These are phyloP conservation scores for Macrotis lagotis DNA, from an alignment of 2,113 vertebrate species.

Conservation along the genomic window DNA sequence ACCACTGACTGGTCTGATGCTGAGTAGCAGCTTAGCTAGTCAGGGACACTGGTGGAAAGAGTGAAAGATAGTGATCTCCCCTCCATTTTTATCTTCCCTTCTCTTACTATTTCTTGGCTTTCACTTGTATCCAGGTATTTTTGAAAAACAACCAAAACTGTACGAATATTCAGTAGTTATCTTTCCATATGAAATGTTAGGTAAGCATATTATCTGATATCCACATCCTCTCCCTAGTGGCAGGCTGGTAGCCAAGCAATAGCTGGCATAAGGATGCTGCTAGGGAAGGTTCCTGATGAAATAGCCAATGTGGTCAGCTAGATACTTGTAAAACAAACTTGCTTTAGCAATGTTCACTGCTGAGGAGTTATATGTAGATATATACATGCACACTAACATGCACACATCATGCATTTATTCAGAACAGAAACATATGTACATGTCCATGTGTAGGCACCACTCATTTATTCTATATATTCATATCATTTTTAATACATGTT, in stretches of 20 bases:
- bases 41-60: not conserved
- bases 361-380: not conserved
- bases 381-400: too few species aligned
- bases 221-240: not conserved
- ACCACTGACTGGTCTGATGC: not conserved
- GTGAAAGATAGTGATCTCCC: not conserved
- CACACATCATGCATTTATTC: too few species aligned
- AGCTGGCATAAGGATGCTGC: not conserved
- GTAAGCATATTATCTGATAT: not conserved
- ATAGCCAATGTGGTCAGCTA: not conserved
- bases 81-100: not conserved
- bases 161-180: not conserved
- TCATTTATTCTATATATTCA: not conserved
- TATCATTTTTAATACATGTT: too few species aligned
- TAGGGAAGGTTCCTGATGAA: not conserved
- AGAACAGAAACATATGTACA: too few species aligned
- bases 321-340: not conserved
- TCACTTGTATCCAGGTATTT: not conserved
- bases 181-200: not conserved
- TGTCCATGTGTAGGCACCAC: too few species aligned
- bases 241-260: not conserved
- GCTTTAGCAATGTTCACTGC: not conserved
- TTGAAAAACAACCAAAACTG: not conserved
- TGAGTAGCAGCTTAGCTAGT: not conserved
- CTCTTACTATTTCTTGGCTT: not conserved